Evolutionary conservation across 2,797 vertebrate species (phyloP).

Genomic region (Myotis findleyi): DNA sequence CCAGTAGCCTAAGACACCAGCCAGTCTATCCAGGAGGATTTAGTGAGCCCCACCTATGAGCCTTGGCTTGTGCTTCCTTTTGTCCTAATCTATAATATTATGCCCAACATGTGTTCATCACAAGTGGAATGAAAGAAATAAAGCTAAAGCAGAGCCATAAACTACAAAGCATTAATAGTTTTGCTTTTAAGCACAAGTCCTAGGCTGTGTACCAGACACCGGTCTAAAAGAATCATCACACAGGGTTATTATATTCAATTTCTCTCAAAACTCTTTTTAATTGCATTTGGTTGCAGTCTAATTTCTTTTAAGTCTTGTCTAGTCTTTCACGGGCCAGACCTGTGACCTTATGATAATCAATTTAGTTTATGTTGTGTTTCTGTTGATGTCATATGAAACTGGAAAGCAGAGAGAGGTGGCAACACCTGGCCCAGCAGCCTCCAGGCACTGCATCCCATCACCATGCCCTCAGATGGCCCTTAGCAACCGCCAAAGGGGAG

Average conservation of each 20-base stretch:
- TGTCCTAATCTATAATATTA: not conserved
- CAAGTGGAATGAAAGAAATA: not conserved
- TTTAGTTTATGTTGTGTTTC: slow-evolving; percentile 62
- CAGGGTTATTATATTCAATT: slow-evolving; percentile 51
- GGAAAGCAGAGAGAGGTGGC: not conserved
- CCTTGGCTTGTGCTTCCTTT: not conserved
- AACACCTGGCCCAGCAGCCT: not conserved
- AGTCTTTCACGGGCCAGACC: slow-evolving; percentile 47
- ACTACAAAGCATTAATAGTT: slow-evolving; percentile 5
- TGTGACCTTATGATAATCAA: slow-evolving; percentile 71
- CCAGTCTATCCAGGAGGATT: not conserved
- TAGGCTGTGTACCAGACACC: not conserved
- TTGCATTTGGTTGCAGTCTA: slow-evolving; percentile 61
- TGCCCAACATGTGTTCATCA: not conserved
- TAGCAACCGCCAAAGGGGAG: not conserved
- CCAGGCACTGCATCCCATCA: accelerated
- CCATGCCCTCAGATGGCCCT: not conserved
- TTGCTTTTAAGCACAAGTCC: slow-evolving; percentile 51
- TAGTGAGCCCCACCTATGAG: not conserved
- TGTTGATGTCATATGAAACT: not conserved
- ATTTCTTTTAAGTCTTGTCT: slow-evolving; percentile 72
- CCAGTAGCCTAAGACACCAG: not conserved
- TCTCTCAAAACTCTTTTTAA: slow-evolving; percentile 69
- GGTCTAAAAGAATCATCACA: slow-evolving; percentile 38
- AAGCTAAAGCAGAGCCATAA: slow-evolving; percentile 25